Evolutionary conservation across 2,797 vertebrate species (phyloP), one percentile per base, ranked within the genome.

Genomic region (Microhierax caerulescens): DNA sequence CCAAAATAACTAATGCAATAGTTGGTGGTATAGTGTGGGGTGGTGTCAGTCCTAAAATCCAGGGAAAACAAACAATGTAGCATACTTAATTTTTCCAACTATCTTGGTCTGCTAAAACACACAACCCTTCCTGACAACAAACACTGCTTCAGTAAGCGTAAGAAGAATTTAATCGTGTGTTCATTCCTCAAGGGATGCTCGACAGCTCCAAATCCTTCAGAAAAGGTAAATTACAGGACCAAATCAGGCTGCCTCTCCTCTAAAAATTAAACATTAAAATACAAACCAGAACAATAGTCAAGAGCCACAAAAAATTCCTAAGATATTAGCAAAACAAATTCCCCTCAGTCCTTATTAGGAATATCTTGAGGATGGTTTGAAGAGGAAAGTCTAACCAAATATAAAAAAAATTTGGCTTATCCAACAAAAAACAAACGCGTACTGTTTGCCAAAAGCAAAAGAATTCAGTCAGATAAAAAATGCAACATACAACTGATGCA

Each of bases 291-390:
- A 95, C 88, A 97, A 95, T 72, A 93, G 83, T 67, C 77, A 70
- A 96, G 77, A 92, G 92, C 80, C 94, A 87, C 80, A 64, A 90
- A 95, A 63, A 96, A 97, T 95, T 96, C 93, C 94, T 91, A 92
- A 92, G 92, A 86, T 95, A 97, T 96, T 92, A 97, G 95, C 93
- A 97, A 97, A 97, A 97, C 94, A 94, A 96, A 97, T 94, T 95
- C 95, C 92, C 70, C 88, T 48, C 87, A 91, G 88, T 54, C 93
- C 95, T 95, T 97, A 97, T 96, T 96, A 97, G 92, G 97, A 95
- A 90, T 90, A 96, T 89, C 80, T 89, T 43, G 88, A 91, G 93
- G 70, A 93, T 72, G 74, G 86, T 85, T 94, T 94, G 86, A 93
- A 88, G 69, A 92, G 74, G 57, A 74, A 97, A 97, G 81, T 89